These are phyloP conservation scores for Geodia barretti DNA, from an alignment of 37 sponge, comb jelly and placozoan genomes.

Conservation along the genomic window DNA sequence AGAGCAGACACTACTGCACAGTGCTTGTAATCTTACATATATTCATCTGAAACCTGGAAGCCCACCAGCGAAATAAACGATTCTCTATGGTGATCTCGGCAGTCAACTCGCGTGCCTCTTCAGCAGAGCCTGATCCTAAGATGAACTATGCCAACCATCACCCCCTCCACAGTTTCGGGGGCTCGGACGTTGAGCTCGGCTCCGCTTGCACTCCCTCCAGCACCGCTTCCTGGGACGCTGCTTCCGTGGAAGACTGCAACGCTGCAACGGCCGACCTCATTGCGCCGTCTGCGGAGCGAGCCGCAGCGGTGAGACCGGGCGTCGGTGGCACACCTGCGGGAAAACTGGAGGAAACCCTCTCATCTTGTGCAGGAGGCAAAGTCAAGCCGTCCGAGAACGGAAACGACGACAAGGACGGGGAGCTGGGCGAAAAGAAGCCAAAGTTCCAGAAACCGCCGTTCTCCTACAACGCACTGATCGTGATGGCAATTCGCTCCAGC, in stretches of 20 bases:
- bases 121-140: constrained; percentile 27
- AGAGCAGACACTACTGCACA: background rate
- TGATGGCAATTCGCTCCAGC: constrained; percentile 95
- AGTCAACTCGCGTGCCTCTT: constrained; percentile 28
- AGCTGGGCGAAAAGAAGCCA: constrained; percentile 40
- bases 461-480: constrained; percentile 96
- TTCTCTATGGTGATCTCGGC: constrained; percentile 32
- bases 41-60: constrained; percentile 2
- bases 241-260: constrained; percentile 43
- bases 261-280: background rate
- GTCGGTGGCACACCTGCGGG: background rate
- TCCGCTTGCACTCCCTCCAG: constrained; percentile 61
- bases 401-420: constrained; percentile 14
- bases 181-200: constrained; percentile 43
- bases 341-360: constrained; percentile 58
- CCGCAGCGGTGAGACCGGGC: background rate
- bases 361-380: constrained; percentile 26
- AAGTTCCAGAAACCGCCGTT: constrained; percentile 86
- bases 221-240: constrained; percentile 76
- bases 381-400: constrained; percentile 16
- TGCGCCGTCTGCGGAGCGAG: no score
- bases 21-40: constrained; percentile 19
- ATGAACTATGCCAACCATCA: constrained; percentile 38
- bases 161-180: constrained; percentile 16
- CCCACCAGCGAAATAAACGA: background rate